Conservation (phyloP, 2,113 vertebrate species). For the Aythya baeri region DNA sequence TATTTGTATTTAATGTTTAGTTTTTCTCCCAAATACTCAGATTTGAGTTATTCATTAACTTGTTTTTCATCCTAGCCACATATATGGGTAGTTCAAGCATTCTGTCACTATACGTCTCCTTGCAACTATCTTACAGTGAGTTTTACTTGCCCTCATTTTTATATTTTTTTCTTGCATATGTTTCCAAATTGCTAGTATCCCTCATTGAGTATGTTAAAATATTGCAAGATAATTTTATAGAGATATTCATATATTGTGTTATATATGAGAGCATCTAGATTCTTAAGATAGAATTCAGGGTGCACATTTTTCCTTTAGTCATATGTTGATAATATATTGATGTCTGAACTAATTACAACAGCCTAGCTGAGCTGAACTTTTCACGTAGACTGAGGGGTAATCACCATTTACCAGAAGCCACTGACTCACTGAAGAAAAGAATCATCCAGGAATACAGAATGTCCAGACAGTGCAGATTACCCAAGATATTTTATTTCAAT, state of each 20-base stretch:
- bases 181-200: rapidly evolving
- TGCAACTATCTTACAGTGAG: not conserved
- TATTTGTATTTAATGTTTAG: not conserved
- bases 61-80: not conserved
- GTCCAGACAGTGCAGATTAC: conserved; percentile 60
- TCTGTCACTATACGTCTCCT: not conserved
- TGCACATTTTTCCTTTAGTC: not conserved
- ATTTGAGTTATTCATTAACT: not conserved
- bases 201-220: not conserved
- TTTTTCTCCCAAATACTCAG: not conserved
- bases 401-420: conserved; percentile 63
- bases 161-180: not conserved
- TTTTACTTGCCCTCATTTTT: not conserved
- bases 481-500: conserved; percentile 54
- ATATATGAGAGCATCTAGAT: rapidly evolving
- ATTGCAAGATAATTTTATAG: not conserved
- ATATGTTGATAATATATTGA: not conserved
- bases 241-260: not conserved
- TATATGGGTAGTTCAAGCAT: not conserved
- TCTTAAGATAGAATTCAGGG: not conserved
- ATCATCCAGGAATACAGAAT: conserved; percentile 28
- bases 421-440: conserved; percentile 51
- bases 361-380: not conserved
- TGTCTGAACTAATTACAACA: not conserved
- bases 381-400: not conserved